phyloP scores from a whole-genome alignment of 2,888 invertebrate genomes.

The Nomada goodeniana region DNA sequence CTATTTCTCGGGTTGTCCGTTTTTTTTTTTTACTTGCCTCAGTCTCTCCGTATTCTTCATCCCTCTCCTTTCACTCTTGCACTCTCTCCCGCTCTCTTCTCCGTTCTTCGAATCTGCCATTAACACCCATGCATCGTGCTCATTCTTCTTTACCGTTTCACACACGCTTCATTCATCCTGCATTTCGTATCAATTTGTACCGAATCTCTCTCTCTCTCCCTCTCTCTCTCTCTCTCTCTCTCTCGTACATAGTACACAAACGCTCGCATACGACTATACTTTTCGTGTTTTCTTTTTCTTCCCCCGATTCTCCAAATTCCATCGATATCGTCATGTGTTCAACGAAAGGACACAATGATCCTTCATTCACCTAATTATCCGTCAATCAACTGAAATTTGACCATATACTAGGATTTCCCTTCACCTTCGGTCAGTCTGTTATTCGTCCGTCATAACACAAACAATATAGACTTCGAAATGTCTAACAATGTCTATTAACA shows the following conservation, averaged over 20 bases:
- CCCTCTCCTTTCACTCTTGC: background rate
- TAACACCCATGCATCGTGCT: background rate
- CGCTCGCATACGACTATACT: slow-evolving; percentile 17
- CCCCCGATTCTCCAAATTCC: slow-evolving; percentile 9
- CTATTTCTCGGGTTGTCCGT: slow-evolving; percentile 22
- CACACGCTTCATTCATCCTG: background rate
- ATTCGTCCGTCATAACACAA: slow-evolving; percentile 77
- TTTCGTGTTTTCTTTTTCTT: slow-evolving; percentile 23
- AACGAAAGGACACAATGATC: slow-evolving; percentile 44
- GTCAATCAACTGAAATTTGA: slow-evolving; percentile 45
- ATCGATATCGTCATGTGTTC: slow-evolving; percentile 39
- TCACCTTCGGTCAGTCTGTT: slow-evolving; percentile 52
- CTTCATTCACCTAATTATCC: slow-evolving; percentile 28
- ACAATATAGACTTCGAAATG: slow-evolving; percentile 83
- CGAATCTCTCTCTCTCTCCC: background rate
- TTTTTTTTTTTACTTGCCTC: slow-evolving; percentile 9
- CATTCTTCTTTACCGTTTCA: background rate
- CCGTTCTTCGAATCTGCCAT: too few species aligned
- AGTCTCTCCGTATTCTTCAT: slow-evolving; percentile 10
- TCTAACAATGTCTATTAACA: slow-evolving; percentile 83
- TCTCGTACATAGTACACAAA: background rate
- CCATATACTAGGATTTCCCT: slow-evolving; percentile 41
- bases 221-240: background rate
- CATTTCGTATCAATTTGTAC: background rate
- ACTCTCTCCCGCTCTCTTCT: background rate